Conservation (phyloP, 2,888 invertebrate species). For the Hemithea aestivaria region DNA sequence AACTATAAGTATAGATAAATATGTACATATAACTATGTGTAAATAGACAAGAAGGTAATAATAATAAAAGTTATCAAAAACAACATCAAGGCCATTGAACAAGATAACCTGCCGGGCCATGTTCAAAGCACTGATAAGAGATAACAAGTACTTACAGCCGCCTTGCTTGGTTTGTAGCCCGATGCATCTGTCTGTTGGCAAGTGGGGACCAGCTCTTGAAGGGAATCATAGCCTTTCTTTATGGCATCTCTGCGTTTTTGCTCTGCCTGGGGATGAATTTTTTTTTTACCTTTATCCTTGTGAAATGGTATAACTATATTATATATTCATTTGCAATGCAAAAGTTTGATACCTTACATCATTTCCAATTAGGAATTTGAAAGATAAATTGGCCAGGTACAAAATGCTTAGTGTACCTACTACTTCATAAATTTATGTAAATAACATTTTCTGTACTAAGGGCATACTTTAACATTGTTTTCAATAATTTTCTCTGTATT, state of each 20-base stretch:
- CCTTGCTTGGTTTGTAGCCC: conserved; percentile 97
- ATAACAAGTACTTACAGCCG: conserved; percentile 79
- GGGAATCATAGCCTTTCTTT: conserved; percentile 96
- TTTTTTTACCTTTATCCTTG: neutral
- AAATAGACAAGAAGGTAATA: neutral
- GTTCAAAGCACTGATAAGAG: conserved; percentile 17
- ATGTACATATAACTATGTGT: no score
- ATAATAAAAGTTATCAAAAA: conserved; percentile 10
- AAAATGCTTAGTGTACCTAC: no score
- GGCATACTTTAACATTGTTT: no score
- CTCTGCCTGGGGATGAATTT: conserved; percentile 84
- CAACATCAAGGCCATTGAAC: conserved; percentile 22
- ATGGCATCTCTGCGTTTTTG: conserved; percentile 98
- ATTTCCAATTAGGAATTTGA: no score
- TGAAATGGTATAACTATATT: no score
- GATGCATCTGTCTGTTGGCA: conserved; percentile 95
- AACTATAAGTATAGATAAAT: no score
- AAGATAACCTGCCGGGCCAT: conserved; percentile 21
- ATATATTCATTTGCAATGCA: no score
- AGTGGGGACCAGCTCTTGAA: conserved; percentile 95
- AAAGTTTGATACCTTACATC: no score
- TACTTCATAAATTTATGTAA: no score
- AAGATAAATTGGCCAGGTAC: no score
- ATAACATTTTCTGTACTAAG: no score
- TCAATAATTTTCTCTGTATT: no score